Evolutionary conservation across 2,797 vertebrate species (phyloP).

Genomic region (Xenentodon cancila): DNA sequence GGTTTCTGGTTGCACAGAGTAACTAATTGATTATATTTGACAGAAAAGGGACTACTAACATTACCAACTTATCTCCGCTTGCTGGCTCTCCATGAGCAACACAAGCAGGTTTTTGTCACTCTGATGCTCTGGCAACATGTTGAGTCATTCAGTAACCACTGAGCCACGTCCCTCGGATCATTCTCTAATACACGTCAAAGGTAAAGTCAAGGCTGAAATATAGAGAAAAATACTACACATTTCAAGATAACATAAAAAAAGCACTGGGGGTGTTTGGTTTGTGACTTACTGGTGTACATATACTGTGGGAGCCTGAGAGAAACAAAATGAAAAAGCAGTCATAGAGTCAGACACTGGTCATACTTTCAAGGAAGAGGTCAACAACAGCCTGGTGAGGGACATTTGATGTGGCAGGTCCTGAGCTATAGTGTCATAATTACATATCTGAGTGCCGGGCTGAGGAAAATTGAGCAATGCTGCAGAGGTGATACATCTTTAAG

Average conservation of each 20-base stretch:
- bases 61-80: too few species aligned
- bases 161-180: too few species aligned
- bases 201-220: conserved; percentile 35
- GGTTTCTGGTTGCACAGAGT: too few species aligned
- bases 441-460: conserved; percentile 44
- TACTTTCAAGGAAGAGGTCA: conserved; percentile 34
- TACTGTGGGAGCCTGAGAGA: conserved; percentile 7
- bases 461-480: conserved; percentile 40
- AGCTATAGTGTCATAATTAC: conserved; percentile 47
- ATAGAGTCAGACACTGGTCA: conserved; percentile 33
- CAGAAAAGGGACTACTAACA: too few species aligned
- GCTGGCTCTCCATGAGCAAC: too few species aligned
- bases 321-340: conserved; percentile 13
- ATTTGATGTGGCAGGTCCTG: conserved; percentile 65
- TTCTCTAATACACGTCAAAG: conserved; percentile 35
- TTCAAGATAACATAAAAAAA: conserved; percentile 11
- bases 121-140: too few species aligned
- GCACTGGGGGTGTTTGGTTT: conserved; percentile 11
- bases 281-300: conserved; percentile 26
- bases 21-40: too few species aligned
- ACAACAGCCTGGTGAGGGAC: conserved; percentile 48
- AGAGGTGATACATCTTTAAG: conserved; percentile 35
- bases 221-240: background rate
- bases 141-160: too few species aligned
- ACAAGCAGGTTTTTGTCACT: too few species aligned